phyloP scores from a whole-genome alignment of 2,888 invertebrate genomes.

The Cheilosia vernalis region DNA sequence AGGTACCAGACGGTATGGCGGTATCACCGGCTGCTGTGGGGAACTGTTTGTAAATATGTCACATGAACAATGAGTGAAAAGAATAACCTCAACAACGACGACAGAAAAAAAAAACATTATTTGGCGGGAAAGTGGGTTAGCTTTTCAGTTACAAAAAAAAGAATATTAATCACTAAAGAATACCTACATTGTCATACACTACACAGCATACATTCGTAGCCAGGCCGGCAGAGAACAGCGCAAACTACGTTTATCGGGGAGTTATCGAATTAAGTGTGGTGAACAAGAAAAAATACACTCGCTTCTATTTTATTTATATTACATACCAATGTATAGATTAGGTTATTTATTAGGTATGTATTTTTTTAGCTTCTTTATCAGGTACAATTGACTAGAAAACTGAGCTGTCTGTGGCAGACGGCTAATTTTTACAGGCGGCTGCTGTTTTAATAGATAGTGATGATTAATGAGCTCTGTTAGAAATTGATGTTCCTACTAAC shows the following conservation, averaged over 20 bases:
- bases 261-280: neutral
- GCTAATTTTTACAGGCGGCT: too few relatives aligned
- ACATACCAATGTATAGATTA: too few relatives aligned
- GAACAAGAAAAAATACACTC: neutral
- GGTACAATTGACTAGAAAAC: too few relatives aligned
- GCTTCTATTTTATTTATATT: neutral
- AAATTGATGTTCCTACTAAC: too few relatives aligned
- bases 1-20: neutral
- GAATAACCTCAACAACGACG: constrained; percentile 16
- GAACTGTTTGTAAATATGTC: constrained; percentile 24
- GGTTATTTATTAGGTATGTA: too few relatives aligned
- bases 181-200: neutral
- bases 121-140: constrained; percentile 45
- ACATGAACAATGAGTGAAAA: constrained; percentile 36
- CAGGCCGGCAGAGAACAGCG: neutral
- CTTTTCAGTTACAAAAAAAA: constrained; percentile 25
- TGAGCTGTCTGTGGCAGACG: too few relatives aligned
- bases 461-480: too few relatives aligned
- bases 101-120: constrained; percentile 10
- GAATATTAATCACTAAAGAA: constrained; percentile 10
- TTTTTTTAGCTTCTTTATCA: too few relatives aligned
- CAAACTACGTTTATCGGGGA: neutral
- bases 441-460: too few relatives aligned
- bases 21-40: neutral
- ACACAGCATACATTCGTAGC: constrained; percentile 1